Evolutionary conservation across 2,113 vertebrate genomes (phyloP), one percentile per base, ranked within the genome.

Genomic region (Dicerorhinus sumatrensis): DNA sequence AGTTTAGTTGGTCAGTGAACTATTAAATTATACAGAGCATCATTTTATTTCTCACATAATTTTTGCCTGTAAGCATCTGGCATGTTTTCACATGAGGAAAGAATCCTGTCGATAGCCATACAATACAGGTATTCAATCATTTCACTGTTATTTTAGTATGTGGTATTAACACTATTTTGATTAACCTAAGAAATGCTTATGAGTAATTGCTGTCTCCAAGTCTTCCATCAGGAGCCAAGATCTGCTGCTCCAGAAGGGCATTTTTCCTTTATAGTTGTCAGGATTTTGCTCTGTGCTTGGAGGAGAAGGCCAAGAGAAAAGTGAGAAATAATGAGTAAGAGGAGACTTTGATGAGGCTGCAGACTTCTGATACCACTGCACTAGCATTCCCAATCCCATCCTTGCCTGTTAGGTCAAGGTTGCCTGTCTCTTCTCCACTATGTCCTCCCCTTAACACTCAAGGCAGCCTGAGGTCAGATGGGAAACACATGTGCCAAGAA

Each of bases 401-500:
- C 54, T 72, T 85, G 67, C 17, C 76, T 2, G 46, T 70, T 36
- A 48, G 54, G 46, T 91, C 77, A 93, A 69, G 73, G 69, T 83
- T 70, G 36, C 76, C 89, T 60, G 7, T 25, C 69, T 89, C 60
- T 60, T 73, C 79, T 76, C 54, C 6, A 31, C 76, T 56, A 51
- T 69, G 65, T 60, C 73, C 83, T 96, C 60, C 67, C 72, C 39
- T 67, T 84, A 33, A 67, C 73, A 89, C 58, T 46, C 56, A 86
- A 72, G 87, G 54, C 76, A 83, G 90, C 48, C 93, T 31, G 36
- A 73, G 46, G 31, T 76, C 94, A 92, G 90, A 73, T 39, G 56
- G 72, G 23, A 96, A 96, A 95, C 77, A 97, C 72, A 93, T 48
- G 80, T 36, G 36, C 58, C 12, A 72, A 96, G 80, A 89, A 94